Evolutionary conservation across 2,888 invertebrate genomes (phyloP).

Genomic region (Amorpha juglandis): DNA sequence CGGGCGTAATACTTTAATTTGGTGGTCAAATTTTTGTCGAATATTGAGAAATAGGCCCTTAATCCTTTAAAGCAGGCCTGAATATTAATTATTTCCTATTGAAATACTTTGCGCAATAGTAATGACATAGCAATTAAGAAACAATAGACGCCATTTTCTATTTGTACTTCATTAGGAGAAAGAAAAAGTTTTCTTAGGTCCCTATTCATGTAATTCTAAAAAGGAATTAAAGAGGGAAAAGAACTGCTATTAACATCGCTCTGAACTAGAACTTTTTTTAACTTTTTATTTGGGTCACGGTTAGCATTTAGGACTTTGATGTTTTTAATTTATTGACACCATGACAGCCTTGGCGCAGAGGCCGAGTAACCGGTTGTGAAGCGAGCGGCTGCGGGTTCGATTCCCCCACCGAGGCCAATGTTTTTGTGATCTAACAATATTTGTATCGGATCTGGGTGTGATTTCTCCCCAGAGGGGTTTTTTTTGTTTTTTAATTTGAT

Average conservation of each 20-base stretch:
- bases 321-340: too few relatives aligned
- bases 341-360: too few relatives aligned
- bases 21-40: too few relatives aligned
- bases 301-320: neutral
- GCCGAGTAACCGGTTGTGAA: too few relatives aligned
- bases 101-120: constrained; percentile 35
- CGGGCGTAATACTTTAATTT: too few relatives aligned
- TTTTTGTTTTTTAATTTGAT: neutral
- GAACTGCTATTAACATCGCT: constrained; percentile 3
- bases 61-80: too few relatives aligned
- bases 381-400: too few relatives aligned
- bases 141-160: neutral
- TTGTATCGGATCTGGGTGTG: too few relatives aligned
- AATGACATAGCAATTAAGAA: constrained; percentile 38
- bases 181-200: neutral
- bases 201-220: neutral
- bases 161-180: constrained; percentile 5
- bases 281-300: neutral
- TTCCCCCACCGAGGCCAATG: too few relatives aligned
- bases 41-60: too few relatives aligned
- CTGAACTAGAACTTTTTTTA: neutral
- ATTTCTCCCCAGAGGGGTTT: too few relatives aligned
- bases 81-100: constrained; percentile 36
- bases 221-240: constrained; percentile 7
- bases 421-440: too few relatives aligned